phyloP scores from a whole-genome alignment of 2,113 vertebrate genomes.

The Cinclus cinclus region DNA sequence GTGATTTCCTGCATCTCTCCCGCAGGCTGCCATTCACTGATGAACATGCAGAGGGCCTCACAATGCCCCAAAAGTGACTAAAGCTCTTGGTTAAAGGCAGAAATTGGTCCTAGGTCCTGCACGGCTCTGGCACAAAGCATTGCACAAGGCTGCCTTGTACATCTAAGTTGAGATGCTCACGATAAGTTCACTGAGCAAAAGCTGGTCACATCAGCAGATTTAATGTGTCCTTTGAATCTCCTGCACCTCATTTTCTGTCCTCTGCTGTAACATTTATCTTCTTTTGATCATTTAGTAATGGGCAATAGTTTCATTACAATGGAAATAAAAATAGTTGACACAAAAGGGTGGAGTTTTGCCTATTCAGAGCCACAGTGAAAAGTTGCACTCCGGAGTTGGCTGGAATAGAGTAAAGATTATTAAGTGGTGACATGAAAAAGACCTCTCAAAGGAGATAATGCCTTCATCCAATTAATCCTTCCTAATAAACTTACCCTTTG shows the following conservation, averaged over 20 bases:
- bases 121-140: neutral
- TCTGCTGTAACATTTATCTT: neutral
- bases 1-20: neutral
- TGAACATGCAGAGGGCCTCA: neutral
- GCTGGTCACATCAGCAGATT: neutral
- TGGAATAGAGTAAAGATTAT: neutral
- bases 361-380: neutral
- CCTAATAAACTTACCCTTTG: slow-evolving; percentile 30
- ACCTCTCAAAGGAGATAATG: slow-evolving; percentile 12
- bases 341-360: neutral
- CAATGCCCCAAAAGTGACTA: neutral
- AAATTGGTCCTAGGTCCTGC: neutral
- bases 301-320: neutral
- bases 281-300: neutral
- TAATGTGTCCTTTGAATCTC: slow-evolving; percentile 3
- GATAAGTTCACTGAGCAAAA: neutral
- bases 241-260: neutral
- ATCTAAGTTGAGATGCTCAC: neutral
- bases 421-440: slow-evolving; percentile 34
- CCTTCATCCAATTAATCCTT: slow-evolving; percentile 49
- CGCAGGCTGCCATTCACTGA: neutral
- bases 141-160: neutral
- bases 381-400: neutral
- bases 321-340: slow-evolving; percentile 43
- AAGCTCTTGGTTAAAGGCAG: neutral